Base-by-base conservation (phyloP, 2,113 vertebrate genomes). In the Rousettus leschenaultii region DNA sequence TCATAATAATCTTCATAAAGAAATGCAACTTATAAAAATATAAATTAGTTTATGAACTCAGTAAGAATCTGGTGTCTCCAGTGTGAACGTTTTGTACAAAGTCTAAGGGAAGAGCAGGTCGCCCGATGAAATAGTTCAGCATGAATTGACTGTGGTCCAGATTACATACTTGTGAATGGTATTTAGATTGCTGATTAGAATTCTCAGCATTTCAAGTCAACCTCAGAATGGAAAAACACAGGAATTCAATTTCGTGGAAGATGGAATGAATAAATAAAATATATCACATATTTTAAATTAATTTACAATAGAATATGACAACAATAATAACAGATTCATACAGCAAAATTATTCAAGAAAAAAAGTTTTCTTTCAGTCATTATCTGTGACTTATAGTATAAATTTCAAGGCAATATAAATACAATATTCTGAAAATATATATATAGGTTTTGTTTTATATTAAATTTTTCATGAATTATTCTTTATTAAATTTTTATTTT, bases 71-170 rank as follows among this genome's bases (percentile, higher is more conserved):
- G 43, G 18, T 65, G 15, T 63, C 43, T 84, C 9, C 1, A 53
- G 57, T 3, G 0, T 35, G n/a, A 43, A 48, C 1, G 57, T 61
- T 86, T 63, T 63, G 30, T 40, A 11, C 19, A 43, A 43, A 66
- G 3, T 91, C 3, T 59, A 51, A 38, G 51, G 7, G 11, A 51
- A 82, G 8, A 15, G 18, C 3, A 84, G 9, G 24, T 48, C 3
- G 3, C 4, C 4, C 19, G 7, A 9, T 2, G 0, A 5, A 28
- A 14, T 19, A 0, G 2, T 7, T 53, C 1, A 2, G 55, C 6
- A 28, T 6, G 4, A 12, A 2, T 12, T 53, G 2, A 4, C 5
- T 22, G 8, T 48, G 26, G 22, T 57, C 22, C 38, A 26, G 4
- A 35, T 61, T 26, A 26, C 5, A 0, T 21, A 6, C 28, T 18